Conservation (phyloP, 2,113 vertebrate species). For the Microcebus lehilahytsara region DNA sequence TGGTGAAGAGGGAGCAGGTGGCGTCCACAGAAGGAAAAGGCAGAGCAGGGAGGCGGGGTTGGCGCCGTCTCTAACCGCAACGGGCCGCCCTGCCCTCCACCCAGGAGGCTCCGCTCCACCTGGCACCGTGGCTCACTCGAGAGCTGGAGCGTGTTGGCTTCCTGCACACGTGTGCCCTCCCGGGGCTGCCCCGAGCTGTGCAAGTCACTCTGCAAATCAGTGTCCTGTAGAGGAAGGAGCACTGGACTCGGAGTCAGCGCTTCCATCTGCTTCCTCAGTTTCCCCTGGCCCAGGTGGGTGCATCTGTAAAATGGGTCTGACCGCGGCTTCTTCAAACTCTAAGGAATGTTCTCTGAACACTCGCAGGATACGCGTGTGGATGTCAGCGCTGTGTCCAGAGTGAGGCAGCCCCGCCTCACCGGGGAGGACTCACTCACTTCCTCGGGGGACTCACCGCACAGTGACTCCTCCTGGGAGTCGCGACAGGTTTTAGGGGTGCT, state of each 20-base stretch:
- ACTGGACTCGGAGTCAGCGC: no score
- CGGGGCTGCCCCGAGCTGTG: no score
- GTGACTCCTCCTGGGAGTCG: not conserved
- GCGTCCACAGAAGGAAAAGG: not conserved
- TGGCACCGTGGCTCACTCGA: no score
- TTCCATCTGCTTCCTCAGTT: fast-evolving
- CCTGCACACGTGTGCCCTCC: no score
- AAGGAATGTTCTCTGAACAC: not conserved
- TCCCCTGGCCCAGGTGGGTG: no score
- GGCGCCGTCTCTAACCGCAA: not conserved
- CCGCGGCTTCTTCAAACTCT: no score
- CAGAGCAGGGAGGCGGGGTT: not conserved
- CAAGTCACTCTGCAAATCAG: no score
- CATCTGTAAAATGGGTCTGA: no score
- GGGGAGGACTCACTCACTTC: not conserved
- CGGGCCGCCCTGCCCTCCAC: not conserved
- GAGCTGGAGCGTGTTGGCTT: fast-evolving
- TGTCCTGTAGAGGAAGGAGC: fast-evolving
- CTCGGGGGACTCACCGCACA: not conserved
- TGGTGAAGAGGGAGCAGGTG: not conserved
- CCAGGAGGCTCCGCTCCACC: fast-evolving
- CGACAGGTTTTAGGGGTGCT: fast-evolving
- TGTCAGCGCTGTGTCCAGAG: fast-evolving
- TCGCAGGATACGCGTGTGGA: no score
- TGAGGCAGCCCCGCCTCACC: fast-evolving